These are phyloP conservation scores for Stenotaenia linearis DNA, from an alignment of 2,888 invertebrate species.

Conservation along the genomic window DNA sequence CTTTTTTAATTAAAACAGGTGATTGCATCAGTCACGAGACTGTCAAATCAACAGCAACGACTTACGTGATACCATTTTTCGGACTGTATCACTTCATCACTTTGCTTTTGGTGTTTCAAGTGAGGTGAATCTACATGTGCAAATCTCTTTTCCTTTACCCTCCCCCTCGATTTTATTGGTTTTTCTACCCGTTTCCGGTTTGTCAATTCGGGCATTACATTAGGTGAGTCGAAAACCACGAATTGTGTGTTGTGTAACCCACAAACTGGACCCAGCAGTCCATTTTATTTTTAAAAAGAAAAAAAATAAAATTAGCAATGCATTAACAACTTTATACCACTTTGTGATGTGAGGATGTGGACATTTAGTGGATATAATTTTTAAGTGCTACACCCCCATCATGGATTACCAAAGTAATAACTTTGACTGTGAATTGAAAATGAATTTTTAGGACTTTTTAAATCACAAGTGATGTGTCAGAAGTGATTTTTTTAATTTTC, in stretches of 20 bases:
- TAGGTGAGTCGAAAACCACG: conserved; percentile 6
- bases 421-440: neutral
- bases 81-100: conserved; percentile 2
- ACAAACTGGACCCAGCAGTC: neutral
- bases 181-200: neutral
- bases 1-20: neutral
- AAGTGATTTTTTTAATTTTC: neutral
- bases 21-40: conserved; percentile 11
- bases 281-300: neutral
- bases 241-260: neutral
- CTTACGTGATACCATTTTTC: neutral
- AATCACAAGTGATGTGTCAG: neutral
- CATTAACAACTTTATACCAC: conserved; percentile 21
- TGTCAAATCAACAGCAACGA: neutral
- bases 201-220: neutral
- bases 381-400: conserved; percentile 19
- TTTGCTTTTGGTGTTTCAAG: conserved; percentile 8
- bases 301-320: conserved; percentile 4
- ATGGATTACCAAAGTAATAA: neutral
- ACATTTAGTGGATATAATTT: neutral
- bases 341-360: conserved; percentile 4
- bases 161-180: neutral
- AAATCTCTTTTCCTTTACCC: neutral
- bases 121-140: conserved; percentile 6
- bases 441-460: neutral